Evolutionary conservation across 1,140 invertebrate species (phyloP).

Genomic region (Drosophila arawakana): DNA sequence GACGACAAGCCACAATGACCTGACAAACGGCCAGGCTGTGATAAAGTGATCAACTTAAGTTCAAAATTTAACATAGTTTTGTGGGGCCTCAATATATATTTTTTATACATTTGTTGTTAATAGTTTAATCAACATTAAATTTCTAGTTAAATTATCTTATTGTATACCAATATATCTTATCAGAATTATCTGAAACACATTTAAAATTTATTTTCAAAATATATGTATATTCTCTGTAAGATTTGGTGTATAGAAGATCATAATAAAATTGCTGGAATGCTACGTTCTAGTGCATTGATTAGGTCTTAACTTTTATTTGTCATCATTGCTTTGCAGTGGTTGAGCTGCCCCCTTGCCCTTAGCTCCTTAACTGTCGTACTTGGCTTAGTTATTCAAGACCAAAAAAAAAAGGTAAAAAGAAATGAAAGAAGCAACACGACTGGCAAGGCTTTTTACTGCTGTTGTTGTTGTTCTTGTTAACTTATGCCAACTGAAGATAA

Average conservation of each 20-base stretch:
- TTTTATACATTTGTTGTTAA: too few species aligned
- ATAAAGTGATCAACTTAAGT: conserved; percentile 30
- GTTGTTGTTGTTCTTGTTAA: conserved; percentile 60
- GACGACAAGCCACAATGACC: conserved; percentile 38
- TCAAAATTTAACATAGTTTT: conserved; percentile 1
- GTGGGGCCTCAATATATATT: too few species aligned
- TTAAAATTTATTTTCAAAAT: too few species aligned
- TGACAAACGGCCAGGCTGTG: conserved; percentile 22
- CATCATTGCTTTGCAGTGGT: conserved; percentile 40
- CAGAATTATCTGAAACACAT: too few species aligned
- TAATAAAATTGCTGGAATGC: conserved; percentile 16
- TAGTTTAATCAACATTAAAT: too few species aligned
- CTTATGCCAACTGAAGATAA: conserved; percentile 79
- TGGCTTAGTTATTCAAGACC: conserved; percentile 33
- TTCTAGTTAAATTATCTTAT: too few species aligned
- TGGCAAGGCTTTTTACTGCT: conserved; percentile 25
- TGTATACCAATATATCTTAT: too few species aligned
- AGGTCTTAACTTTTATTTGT: conserved; percentile 67
- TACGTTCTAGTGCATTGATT: conserved; percentile 43
- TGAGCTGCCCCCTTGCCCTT: neutral
- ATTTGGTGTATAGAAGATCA: neutral
- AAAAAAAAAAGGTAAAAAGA: conserved; percentile 58
- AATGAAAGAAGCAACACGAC: conserved; percentile 19
- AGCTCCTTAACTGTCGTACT: conserved; percentile 6
- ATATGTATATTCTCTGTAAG: too few species aligned